These are phyloP conservation scores for Hydrophis major DNA, from an alignment of 2,797 vertebrate species.

Conservation along the genomic window DNA sequence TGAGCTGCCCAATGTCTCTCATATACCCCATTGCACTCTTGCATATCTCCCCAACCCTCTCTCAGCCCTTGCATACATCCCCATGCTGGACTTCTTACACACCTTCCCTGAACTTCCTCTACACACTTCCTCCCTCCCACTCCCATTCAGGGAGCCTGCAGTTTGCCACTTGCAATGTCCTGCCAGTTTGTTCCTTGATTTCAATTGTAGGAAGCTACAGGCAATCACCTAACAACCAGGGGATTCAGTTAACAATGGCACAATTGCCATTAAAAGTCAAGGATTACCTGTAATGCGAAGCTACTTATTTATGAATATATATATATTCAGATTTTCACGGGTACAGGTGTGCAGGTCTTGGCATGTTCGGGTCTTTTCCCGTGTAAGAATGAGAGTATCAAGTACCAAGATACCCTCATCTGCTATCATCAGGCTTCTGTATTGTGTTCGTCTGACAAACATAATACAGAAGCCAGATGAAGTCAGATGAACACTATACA, in stretches of 20 bases:
- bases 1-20: not conserved
- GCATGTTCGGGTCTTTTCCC: too few species aligned
- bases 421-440: too few species aligned
- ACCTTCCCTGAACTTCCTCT: not conserved
- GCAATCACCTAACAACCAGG: not conserved
- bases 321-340: too few species aligned
- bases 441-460: too few species aligned
- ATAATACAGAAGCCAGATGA: too few species aligned
- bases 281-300: not conserved
- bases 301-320: not conserved
- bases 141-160: not conserved
- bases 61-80: not conserved
- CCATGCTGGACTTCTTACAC: not conserved
- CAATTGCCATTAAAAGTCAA: not conserved
- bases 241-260: not conserved
- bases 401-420: too few species aligned
- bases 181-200: not conserved
- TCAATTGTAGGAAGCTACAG: not conserved
- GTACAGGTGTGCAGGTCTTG: too few species aligned
- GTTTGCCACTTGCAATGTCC: not conserved
- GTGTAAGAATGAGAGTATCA: too few species aligned
- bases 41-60: not conserved
- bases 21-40: not conserved
- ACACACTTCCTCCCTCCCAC: not conserved
- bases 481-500: too few species aligned